These are phyloP conservation scores for Epinotia demarniana DNA, from an alignment of 2,888 invertebrate genomes.

Conservation along the genomic window DNA sequence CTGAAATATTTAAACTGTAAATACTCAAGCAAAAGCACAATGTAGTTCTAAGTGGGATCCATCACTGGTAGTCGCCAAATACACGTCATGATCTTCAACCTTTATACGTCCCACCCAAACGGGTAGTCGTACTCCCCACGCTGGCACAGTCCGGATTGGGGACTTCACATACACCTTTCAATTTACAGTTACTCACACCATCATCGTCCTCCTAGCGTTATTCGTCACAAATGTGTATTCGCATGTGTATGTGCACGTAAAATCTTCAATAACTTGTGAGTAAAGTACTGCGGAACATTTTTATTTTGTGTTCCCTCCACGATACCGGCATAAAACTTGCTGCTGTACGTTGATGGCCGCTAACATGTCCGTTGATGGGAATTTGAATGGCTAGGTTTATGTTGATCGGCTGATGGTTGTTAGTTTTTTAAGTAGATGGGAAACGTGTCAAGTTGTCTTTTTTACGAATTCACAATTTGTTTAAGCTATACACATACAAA, in stretches of 20 bases:
- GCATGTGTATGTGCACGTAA: neutral
- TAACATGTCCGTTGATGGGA: slow-evolving; percentile 26
- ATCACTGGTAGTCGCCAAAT: neutral
- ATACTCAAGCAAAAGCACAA: no score
- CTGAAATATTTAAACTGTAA: no score
- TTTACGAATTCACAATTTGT: no score
- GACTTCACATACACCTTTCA: no score
- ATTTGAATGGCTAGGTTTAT: slow-evolving; percentile 23
- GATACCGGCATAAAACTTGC: slow-evolving; percentile 27
- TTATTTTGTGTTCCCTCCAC: neutral
- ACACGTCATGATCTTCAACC: neutral
- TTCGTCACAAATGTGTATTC: no score
- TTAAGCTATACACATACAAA: no score
- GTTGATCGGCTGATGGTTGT: slow-evolving; percentile 1
- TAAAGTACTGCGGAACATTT: neutral
- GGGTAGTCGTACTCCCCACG: no score
- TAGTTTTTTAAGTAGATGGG: neutral
- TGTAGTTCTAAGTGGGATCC: neutral
- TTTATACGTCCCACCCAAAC: no score
- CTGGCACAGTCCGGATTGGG: no score
- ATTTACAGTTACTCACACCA: no score
- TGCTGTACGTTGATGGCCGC: slow-evolving; percentile 1
- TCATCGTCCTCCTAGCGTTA: no score
- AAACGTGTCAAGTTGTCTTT: neutral
- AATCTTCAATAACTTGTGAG: neutral